Percentiles rank a stretch among this genome's conserved stretches.
Evolutionary conservation across 2,113 vertebrate species (phyloP).

Genomic region (Rhinoderma darwinii): DNA sequence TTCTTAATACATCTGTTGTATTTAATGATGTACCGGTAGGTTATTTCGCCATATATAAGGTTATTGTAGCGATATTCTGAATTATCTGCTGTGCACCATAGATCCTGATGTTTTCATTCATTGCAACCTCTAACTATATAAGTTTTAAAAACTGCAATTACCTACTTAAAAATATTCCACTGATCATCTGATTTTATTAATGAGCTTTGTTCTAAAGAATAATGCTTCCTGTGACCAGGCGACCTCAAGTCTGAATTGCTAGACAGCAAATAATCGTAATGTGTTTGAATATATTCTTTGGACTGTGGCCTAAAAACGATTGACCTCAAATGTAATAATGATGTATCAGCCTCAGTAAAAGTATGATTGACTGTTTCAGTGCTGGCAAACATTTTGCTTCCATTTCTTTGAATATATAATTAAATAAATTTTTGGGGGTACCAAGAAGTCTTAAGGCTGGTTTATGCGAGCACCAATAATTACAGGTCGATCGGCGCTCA

Average conservation of each 20-base stretch:
- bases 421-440: too few relatives aligned
- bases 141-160: slow-evolving; percentile 22
- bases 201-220: slow-evolving; percentile 51
- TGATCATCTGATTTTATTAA: slow-evolving; percentile 59
- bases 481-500: too few relatives aligned
- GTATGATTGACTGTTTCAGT: slow-evolving; percentile 27
- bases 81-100: background rate
- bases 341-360: slow-evolving; percentile 54
- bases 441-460: too few relatives aligned
- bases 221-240: slow-evolving; percentile 58
- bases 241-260: slow-evolving; percentile 56
- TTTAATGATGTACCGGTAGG: background rate
- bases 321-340: slow-evolving; percentile 58
- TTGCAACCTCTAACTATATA: background rate
- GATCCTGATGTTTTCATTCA: background rate
- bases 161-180: slow-evolving; percentile 48
- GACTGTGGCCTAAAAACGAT: slow-evolving; percentile 50
- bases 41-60: background rate
- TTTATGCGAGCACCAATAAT: too few relatives aligned
- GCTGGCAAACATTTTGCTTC: background rate
- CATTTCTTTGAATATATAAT: background rate
- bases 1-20: background rate
- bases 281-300: slow-evolving; percentile 55
- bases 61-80: background rate
- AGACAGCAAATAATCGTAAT: slow-evolving; percentile 57